phyloP scores from a whole-genome alignment of 2,113 vertebrate genomes.

The Megaceryle maxima region DNA sequence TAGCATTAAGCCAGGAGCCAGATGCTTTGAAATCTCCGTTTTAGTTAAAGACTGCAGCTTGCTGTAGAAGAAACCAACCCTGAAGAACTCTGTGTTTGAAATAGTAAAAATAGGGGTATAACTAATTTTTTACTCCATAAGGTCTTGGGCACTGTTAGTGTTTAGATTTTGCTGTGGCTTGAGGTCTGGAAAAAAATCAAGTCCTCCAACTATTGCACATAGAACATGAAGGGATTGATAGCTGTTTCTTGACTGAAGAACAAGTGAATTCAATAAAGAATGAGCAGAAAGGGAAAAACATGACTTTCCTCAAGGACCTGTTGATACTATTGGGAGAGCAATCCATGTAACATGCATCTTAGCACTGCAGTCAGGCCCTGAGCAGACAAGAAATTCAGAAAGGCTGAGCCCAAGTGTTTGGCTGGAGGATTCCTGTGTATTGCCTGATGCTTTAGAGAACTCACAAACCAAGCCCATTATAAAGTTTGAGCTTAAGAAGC shows the following conservation, averaged over 20 bases:
- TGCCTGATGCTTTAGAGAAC: not conserved
- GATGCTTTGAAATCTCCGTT: not conserved
- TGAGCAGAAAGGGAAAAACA: not conserved
- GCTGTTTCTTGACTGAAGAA: not conserved
- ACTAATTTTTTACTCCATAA: not conserved
- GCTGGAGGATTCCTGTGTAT: not conserved
- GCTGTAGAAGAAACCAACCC: not conserved
- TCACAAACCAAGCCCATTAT: rapidly evolving
- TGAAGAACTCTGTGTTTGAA: not conserved
- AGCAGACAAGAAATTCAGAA: not conserved
- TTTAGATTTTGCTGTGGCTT: not conserved
- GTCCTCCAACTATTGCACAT: not conserved
- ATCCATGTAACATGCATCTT: rapidly evolving
- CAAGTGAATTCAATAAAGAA: not conserved
- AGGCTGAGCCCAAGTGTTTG: not conserved
- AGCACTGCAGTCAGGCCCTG: rapidly evolving
- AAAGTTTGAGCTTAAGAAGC: not conserved
- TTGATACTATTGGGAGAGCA: not conserved
- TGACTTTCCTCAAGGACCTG: rapidly evolving
- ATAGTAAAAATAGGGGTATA: not conserved
- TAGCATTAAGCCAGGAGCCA: slow-evolving; percentile 10
- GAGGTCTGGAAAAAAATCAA: not conserved
- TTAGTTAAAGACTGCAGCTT: not conserved
- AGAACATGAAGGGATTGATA: not conserved
- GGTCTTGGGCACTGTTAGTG: not conserved